These are phyloP conservation scores for Phenganax marumi DNA, from an alignment of 92 coral and sea anemone species.

Conservation along the genomic window DNA sequence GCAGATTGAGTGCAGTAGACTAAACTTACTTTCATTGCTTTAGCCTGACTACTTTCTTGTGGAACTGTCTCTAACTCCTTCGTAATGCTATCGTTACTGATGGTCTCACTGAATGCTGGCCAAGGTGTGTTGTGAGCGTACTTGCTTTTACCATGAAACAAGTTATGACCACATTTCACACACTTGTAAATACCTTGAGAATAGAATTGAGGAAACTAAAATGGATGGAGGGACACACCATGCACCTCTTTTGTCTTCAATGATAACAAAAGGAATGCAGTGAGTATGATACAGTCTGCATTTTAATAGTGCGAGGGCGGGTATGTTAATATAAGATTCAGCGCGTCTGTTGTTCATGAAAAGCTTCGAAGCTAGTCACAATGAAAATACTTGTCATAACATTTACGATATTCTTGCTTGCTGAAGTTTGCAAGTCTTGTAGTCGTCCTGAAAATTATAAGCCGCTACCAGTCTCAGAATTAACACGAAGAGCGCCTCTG, in stretches of 20 bases:
- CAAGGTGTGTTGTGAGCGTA: conserved; percentile 82
- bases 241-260: neutral
- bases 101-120: conserved; percentile 93
- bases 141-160: conserved; percentile 84
- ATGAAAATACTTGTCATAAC: neutral
- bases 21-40: conserved; percentile 67
- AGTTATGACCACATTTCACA: conserved; percentile 74
- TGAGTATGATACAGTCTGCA: no score
- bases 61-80: conserved; percentile 80
- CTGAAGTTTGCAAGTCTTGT: conserved; percentile 1
- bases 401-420: neutral
- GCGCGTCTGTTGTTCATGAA: neutral
- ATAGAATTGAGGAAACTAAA: neutral
- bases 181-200: conserved; percentile 82
- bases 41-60: conserved; percentile 64
- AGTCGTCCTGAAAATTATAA: neutral
- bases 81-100: conserved; percentile 64
- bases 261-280: no score
- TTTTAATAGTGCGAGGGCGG: no score
- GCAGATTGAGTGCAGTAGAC: neutral
- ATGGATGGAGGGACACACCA: neutral
- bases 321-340: neutral
- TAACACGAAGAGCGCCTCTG: conserved; percentile 21
- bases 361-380: neutral
- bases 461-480: neutral